Conservation (phyloP, 2,888 invertebrate species). For the Ophion ellenae region DNA sequence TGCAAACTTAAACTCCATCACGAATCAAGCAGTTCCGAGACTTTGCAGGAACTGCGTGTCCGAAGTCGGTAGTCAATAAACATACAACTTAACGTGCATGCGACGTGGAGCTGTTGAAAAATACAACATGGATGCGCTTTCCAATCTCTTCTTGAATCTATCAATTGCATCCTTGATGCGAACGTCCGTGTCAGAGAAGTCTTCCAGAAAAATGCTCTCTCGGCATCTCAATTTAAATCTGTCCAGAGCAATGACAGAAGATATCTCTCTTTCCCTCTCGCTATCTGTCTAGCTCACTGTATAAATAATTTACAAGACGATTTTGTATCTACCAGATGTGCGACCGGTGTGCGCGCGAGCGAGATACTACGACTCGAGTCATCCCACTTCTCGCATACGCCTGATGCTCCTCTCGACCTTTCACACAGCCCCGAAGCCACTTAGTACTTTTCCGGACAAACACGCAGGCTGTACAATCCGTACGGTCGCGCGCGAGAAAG, state of each 20-base stretch:
- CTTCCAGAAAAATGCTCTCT: slow-evolving; percentile 7
- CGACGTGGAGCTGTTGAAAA: neutral
- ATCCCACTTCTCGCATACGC: slow-evolving; percentile 17
- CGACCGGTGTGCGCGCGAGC: slow-evolving; percentile 45
- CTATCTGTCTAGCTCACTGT: slow-evolving; percentile 5
- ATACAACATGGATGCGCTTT: slow-evolving; percentile 4
- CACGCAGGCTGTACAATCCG: slow-evolving; percentile 57
- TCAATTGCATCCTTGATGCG: neutral
- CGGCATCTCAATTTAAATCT: slow-evolving; percentile 29
- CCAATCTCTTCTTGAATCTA: neutral
- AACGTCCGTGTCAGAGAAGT: slow-evolving; percentile 8
- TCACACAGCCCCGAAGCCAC: slow-evolving; percentile 68
- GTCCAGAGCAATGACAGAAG: slow-evolving; percentile 18
- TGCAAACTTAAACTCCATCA: too few relatives aligned
- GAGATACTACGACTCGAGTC: slow-evolving; percentile 29
- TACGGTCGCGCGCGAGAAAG: slow-evolving; percentile 39
- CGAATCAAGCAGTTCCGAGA: too few relatives aligned
- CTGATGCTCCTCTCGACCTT: slow-evolving; percentile 27
- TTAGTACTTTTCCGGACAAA: slow-evolving; percentile 75
- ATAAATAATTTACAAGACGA: slow-evolving; percentile 66
- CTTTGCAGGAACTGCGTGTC: too few relatives aligned
- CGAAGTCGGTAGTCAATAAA: too few relatives aligned
- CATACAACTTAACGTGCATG: neutral
- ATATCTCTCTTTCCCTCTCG: slow-evolving; percentile 7
- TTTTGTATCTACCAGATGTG: slow-evolving; percentile 75